Evolutionary conservation across 2,797 vertebrate species (phyloP).

Genomic region (Rachycentron canadum): DNA sequence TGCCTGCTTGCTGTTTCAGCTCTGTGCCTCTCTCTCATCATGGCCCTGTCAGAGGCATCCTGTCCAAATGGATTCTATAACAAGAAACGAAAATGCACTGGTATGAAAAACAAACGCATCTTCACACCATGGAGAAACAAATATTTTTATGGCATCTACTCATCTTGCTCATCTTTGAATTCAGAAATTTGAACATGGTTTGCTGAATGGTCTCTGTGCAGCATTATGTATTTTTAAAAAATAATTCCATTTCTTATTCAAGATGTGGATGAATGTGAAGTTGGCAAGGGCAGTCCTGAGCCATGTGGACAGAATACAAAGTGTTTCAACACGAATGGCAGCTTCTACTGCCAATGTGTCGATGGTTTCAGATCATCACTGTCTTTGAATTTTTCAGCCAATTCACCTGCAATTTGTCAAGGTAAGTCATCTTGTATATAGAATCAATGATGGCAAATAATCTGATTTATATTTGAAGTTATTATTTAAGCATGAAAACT

Average conservation of each 20-base stretch:
- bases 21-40: background rate
- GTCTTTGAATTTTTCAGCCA: accelerated
- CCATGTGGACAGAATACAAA: background rate
- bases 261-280: constrained; percentile 60
- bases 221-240: background rate
- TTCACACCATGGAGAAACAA: background rate
- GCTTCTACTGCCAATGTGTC: constrained; percentile 66
- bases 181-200: background rate
- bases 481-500: background rate
- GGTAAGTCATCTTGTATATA: constrained; percentile 55
- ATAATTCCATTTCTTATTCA: constrained; percentile 4
- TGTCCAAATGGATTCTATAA: accelerated
- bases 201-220: background rate
- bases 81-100: accelerated
- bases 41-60: accelerated
- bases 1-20: constrained; percentile 55
- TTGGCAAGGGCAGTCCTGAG: accelerated
- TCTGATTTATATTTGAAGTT: background rate
- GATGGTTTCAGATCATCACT: constrained; percentile 11
- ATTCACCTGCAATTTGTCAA: accelerated
- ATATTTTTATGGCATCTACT: background rate
- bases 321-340: constrained; percentile 65
- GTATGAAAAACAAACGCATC: constrained; percentile 56
- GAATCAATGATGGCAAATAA: accelerated
- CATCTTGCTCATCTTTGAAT: background rate